These are phyloP conservation scores for Ariopsis seemanni DNA, from an alignment of 2,113 vertebrate genomes.

Conservation along the genomic window DNA sequence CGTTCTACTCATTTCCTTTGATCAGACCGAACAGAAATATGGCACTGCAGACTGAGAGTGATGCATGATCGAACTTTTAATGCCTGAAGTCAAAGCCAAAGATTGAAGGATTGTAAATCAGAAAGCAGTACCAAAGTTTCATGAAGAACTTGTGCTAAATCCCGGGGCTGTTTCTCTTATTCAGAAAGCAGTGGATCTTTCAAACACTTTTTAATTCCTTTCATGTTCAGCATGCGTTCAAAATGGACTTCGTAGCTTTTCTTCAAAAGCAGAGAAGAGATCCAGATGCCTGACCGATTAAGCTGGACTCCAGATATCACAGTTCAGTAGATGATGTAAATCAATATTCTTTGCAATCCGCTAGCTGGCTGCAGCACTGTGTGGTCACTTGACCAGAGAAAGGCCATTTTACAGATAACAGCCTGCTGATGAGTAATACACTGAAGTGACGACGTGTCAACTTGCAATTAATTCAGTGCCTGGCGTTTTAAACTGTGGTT, in stretches of 20 bases:
- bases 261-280: slow-evolving; percentile 15
- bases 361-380: background rate
- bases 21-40: background rate
- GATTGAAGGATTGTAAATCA: slow-evolving; percentile 22
- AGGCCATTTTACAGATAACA: background rate
- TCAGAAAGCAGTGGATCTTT: slow-evolving; percentile 1
- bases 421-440: slow-evolving; percentile 13
- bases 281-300: background rate
- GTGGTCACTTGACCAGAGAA: background rate
- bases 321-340: background rate
- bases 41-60: background rate
- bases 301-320: background rate
- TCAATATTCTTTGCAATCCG: background rate
- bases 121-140: background rate
- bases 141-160: background rate
- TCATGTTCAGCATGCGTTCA: slow-evolving; percentile 16
- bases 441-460: background rate
- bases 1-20: background rate
- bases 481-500: background rate
- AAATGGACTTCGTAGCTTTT: background rate
- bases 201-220: slow-evolving; percentile 8
- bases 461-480: background rate
- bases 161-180: background rate
- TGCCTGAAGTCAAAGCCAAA: background rate
- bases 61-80: background rate